Evolutionary conservation across 2,888 invertebrate genomes (phyloP), one percentile per base, ranked within the genome.

Genomic region (Nomada fabriciana): DNA sequence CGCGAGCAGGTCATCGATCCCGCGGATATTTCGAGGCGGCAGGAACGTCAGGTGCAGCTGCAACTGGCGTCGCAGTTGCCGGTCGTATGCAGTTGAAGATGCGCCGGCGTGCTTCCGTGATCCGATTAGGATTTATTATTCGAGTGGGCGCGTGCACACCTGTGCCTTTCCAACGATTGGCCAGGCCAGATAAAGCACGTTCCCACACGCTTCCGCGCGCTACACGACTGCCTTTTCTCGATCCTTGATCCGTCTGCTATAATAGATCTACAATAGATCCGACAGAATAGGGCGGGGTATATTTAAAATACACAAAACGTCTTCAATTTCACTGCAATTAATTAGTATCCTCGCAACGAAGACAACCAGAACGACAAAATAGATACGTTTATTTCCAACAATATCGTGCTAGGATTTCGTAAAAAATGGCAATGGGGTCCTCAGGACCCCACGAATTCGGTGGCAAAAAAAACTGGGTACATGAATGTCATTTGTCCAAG

Each of bases 51-150:
- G 76, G 74, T 68, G 85, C 83, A 80, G 70, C 80, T 78, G 79
- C 80, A 70, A 29, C 64, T 59, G 42, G 50, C 75, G 76, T 68
- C 67, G 76, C 74, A 77, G 70, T 83, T 83, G 80, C 71, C 80
- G 80, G 25, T 81, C 59, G 68, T n/a, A 20, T 53, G 57, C 82
- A 75, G 60, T 52, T 72, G 69, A 68, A 79, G 82, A 81, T 70
- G 77, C 81, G 29, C 80, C 80, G 68, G 72, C 76, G 72, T 59
- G 72, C 68, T 82, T 84, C 82, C 84, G 73, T 79, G 82, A 84
- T 84, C 82, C 84, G 84, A 82, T 84, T 82, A 80, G 79, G 79
- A 82, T 84, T 84, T 84, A 84, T 84, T 80, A 84, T 84, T 76
- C 84, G 82, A 71, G 60, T 65, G 53, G 36, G 79, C 73, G 80